These are phyloP conservation scores for Yponomeuta evonymella DNA, from an alignment of 2,888 invertebrate genomes.

Conservation along the genomic window DNA sequence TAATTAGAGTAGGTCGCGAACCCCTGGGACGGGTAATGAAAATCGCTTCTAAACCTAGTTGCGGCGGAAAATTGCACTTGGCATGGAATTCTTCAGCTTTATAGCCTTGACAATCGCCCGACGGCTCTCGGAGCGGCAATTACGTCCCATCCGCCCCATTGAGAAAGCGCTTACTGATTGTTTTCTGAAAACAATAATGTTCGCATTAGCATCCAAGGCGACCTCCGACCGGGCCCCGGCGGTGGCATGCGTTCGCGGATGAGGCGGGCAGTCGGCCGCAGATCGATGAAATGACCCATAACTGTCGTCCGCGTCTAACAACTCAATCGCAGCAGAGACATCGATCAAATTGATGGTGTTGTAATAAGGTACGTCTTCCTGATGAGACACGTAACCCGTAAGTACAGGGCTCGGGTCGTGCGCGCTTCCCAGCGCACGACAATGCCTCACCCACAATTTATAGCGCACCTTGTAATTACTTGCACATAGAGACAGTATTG, in stretches of 20 bases:
- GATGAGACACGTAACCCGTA: conserved; percentile 16
- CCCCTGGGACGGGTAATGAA: conserved; percentile 67
- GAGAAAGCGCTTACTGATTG: conserved; percentile 6
- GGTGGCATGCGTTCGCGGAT: conserved; percentile 7
- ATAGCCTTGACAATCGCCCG: conserved; percentile 35
- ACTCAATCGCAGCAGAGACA: conserved; percentile 35
- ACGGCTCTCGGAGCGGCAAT: conserved; percentile 29
- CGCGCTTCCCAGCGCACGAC: conserved; percentile 20
- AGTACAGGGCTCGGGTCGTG: background rate
- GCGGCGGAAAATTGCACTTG: conserved; percentile 62
- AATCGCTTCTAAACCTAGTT: conserved; percentile 68
- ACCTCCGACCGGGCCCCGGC: conserved; percentile 3
- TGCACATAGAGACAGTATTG: conserved; percentile 52
- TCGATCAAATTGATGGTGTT: conserved; percentile 38
- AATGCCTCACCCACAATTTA: conserved; percentile 37
- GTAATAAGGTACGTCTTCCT: conserved; percentile 29
- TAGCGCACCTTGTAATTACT: conserved; percentile 46
- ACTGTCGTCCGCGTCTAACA: conserved; percentile 31
- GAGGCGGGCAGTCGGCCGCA: conserved; percentile 5
- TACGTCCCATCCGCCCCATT: conserved; percentile 25
- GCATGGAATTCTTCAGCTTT: conserved; percentile 52
- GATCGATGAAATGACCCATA: conserved; percentile 19
- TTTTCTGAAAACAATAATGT: conserved; percentile 11
- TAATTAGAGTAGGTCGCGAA: conserved; percentile 74
- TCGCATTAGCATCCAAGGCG: background rate